Evolutionary conservation across 2,888 invertebrate genomes (phyloP).

Genomic region (Gastrophysa polygoni): DNA sequence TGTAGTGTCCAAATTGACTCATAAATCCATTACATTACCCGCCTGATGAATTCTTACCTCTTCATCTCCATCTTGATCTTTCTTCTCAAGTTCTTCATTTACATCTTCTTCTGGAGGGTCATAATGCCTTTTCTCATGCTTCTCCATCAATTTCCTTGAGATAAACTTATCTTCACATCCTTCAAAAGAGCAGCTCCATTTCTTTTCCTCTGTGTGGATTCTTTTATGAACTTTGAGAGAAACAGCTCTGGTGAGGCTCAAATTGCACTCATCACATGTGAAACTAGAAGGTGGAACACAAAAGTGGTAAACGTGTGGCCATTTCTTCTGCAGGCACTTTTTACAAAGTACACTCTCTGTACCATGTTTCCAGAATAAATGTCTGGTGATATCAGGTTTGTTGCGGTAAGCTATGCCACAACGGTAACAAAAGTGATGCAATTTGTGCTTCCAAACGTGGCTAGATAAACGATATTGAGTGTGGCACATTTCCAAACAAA

Average conservation of each 20-base stretch:
- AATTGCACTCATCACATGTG: constrained; percentile 80
- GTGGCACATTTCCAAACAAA: constrained; percentile 81
- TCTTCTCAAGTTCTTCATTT: constrained; percentile 35
- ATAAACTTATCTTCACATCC: constrained; percentile 79
- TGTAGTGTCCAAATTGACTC: too few species aligned
- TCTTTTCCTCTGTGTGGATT: constrained; percentile 70
- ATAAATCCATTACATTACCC: too few species aligned
- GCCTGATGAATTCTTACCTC: background rate
- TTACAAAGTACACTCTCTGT: constrained; percentile 87
- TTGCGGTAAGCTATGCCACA: constrained; percentile 89
- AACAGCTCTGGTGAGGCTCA: constrained; percentile 76
- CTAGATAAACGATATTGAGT: constrained; percentile 81
- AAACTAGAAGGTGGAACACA: constrained; percentile 82
- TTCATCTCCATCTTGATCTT: constrained; percentile 31
- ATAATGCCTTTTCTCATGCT: constrained; percentile 72
- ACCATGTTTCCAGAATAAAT: constrained; percentile 92
- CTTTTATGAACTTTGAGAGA: constrained; percentile 84
- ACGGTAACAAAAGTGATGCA: constrained; percentile 84
- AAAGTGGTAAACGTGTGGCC: constrained; percentile 92
- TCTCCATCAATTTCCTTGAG: constrained; percentile 76
- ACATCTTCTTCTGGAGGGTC: constrained; percentile 49
- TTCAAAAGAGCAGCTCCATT: constrained; percentile 75
- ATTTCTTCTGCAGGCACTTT: constrained; percentile 85
- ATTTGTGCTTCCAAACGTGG: constrained; percentile 90
- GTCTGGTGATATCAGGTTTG: constrained; percentile 86